phyloP scores from a whole-genome alignment of 2,888 invertebrate genomes.

The Actias luna region DNA sequence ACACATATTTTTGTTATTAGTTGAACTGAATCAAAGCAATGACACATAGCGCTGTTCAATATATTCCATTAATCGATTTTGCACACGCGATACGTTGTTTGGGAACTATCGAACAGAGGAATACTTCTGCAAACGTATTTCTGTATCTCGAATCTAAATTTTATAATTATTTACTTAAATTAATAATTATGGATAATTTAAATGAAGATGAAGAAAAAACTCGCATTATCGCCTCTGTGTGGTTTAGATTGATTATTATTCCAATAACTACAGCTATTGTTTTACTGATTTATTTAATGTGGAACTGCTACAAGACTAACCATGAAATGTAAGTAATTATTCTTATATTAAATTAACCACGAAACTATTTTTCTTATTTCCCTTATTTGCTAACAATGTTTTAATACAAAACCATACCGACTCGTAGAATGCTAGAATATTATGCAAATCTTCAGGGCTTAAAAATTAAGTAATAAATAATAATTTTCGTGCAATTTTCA shows the following conservation, averaged over 20 bases:
- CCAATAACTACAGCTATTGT: slow-evolving; percentile 34
- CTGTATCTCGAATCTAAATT: neutral
- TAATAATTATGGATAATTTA: slow-evolving; percentile 21
- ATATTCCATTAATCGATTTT: neutral
- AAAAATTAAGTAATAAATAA: too few relatives aligned
- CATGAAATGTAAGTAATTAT: slow-evolving; percentile 53
- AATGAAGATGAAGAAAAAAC: slow-evolving; percentile 15
- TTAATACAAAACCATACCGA: too few relatives aligned
- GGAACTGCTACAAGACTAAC: slow-evolving; percentile 55
- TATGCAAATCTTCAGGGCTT: too few relatives aligned
- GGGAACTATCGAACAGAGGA: neutral
- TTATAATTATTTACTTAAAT: neutral
- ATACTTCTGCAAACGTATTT: neutral
- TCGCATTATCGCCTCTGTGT: slow-evolving; percentile 24
- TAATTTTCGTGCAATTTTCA: too few relatives aligned
- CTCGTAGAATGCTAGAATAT: too few relatives aligned
- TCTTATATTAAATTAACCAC: too few relatives aligned
- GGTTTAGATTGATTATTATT: slow-evolving; percentile 33
- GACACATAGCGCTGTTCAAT: neutral
- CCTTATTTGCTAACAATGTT: too few relatives aligned
- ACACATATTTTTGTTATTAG: neutral
- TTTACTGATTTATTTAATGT: slow-evolving; percentile 44
- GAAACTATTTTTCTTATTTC: too few relatives aligned
- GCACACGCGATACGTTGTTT: neutral
- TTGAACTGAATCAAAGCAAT: neutral